Conservation (phyloP, 2,797 vertebrate genomes). For the Harpia harpyja region DNA sequence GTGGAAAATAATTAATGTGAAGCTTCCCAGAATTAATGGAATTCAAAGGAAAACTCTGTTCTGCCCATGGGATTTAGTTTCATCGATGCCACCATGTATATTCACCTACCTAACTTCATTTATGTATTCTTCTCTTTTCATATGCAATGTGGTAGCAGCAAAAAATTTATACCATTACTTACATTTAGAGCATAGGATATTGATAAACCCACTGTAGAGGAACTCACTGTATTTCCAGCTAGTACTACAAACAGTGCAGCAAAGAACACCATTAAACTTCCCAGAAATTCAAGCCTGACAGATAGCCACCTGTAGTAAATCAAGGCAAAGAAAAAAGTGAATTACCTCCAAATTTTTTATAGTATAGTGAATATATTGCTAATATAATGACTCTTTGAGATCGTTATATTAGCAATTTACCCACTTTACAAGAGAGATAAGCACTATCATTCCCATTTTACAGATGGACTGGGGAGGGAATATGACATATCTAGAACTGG, state of each 20-base stretch:
- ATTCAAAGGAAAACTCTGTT: neutral
- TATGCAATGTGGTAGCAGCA: neutral
- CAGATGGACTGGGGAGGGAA: neutral
- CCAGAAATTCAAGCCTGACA: slow-evolving; percentile 70
- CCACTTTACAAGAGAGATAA: neutral
- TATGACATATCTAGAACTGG: neutral
- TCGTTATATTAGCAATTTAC: neutral
- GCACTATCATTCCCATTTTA: neutral
- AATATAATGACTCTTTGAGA: neutral
- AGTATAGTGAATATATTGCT: neutral
- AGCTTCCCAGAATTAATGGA: neutral
- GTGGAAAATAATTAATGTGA: neutral
- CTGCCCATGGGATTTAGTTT: neutral
- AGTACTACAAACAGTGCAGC: slow-evolving; percentile 57
- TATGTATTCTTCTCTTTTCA: neutral
- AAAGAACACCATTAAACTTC: slow-evolving; percentile 70
- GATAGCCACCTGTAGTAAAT: slow-evolving; percentile 63
- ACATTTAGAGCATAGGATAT: slow-evolving; percentile 74
- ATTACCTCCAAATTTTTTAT: neutral
- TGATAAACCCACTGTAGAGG: slow-evolving; percentile 65
- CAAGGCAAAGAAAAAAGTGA: neutral
- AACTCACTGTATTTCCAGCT: slow-evolving; percentile 52
- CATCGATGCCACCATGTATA: neutral
- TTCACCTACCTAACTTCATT: neutral
- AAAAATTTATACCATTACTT: slow-evolving; percentile 39